Percentiles rank a stretch among this genome's conserved stretches.
phyloP scores from a whole-genome alignment of 2,888 invertebrate genomes.

The Diarsia rubi region DNA sequence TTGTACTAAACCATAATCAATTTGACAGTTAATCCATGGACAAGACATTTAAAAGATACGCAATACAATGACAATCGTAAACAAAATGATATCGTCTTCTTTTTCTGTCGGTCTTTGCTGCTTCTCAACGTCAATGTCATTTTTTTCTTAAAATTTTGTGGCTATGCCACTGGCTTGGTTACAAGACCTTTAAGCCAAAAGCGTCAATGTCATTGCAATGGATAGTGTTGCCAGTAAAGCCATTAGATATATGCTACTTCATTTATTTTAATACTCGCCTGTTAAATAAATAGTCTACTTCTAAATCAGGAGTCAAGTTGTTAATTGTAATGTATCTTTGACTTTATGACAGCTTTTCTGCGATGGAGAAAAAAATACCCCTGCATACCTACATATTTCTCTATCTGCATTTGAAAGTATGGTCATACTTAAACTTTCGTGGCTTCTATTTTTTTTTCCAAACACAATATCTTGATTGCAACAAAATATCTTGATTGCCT shows the following conservation, averaged over 20 bases:
- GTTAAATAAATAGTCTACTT: background rate
- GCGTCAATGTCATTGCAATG: background rate
- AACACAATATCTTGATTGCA: slow-evolving; percentile 19
- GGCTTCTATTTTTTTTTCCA: background rate
- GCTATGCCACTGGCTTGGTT: too few species aligned
- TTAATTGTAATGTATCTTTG: too few species aligned
- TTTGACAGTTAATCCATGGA: too few species aligned
- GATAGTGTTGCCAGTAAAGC: background rate
- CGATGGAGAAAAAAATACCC: background rate
- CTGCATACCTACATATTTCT: background rate
- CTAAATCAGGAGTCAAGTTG: background rate
- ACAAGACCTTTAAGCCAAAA: too few species aligned
- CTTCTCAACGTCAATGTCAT: background rate
- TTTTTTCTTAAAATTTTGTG: too few species aligned
- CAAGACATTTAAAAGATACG: too few species aligned
- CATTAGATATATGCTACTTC: background rate
- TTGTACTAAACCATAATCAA: too few species aligned
- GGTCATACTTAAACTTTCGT: background rate
- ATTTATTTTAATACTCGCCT: background rate
- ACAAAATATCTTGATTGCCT: slow-evolving; percentile 20
- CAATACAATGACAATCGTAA: too few species aligned
- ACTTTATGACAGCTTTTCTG: background rate
- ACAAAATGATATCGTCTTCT: background rate
- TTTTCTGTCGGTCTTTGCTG: background rate
- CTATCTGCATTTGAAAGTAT: slow-evolving; percentile 8